Base-by-base conservation (phyloP, 1,140 invertebrate genomes). In the Amphibalanus amphitrite region DNA sequence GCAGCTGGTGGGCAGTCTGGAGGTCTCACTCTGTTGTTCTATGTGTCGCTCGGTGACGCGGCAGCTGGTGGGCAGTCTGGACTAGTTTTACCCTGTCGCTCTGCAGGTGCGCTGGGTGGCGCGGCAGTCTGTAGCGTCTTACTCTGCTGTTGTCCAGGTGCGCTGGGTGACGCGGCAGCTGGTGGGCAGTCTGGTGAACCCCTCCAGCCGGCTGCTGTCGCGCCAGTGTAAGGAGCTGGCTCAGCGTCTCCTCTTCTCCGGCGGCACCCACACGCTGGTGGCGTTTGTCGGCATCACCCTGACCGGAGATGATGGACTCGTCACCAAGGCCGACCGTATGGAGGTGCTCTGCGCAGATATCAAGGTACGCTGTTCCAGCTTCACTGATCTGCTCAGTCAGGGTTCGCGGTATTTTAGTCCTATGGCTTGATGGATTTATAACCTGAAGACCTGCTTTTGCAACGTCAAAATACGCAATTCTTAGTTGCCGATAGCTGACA, bases 261-360 rank as follows among this genome's bases (percentile, higher is more conserved):
- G 47, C 47, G 47, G 47, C 47, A 59, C 47, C 13, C 6, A 23
- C 47, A 59, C 47, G 13, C 47, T 59, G 6, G 47, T 59, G 47
- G 47, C 47, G 6, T 59, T 59, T 20, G 47, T 59, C 47, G 47
- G 47, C 47, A 59, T 59, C 47, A 59, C 47, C 10, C 47, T 59
- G 6, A 59, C 47, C 13, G 47, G 47, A 1, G 47, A 59, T 23
- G 47, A 59, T 20, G 88, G 88, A 6, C 84, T 90, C 69, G 78
- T 91, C n/a, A 90, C 88, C 1, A 88, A 89, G 76, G 87, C 91
- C 73, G 88, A 91, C 78, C 87, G 91, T 81, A 77, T 90, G 6
- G 89, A 91, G 80, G 86, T 86, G 47, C 82, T 91, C 23, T 91
- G 89, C 75, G 87, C 85, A 84, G 88, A 91, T 82, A 91, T 92